Evolutionary conservation across 2,797 vertebrate genomes (phyloP).

Genomic region (Hippocampus kuda): DNA sequence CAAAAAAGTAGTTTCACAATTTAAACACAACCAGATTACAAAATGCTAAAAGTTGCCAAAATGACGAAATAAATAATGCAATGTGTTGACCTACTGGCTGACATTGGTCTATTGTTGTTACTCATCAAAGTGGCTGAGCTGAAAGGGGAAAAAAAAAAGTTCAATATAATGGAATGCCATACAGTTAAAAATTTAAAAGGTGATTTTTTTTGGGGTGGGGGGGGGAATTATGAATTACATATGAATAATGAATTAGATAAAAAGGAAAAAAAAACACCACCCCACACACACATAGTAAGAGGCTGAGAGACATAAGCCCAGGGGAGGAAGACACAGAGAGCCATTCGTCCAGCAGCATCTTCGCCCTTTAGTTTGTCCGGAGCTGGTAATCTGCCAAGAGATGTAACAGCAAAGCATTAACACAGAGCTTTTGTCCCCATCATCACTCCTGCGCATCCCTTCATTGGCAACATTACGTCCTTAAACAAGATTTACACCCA

Average conservation of each 20-base stretch:
- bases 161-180: background rate
- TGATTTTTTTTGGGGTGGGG: background rate
- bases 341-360: conserved; percentile 51
- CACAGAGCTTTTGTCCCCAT: conserved; percentile 28
- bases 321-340: conserved; percentile 30
- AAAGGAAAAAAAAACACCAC: conserved; percentile 1
- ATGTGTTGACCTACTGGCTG: background rate
- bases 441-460: conserved; percentile 34
- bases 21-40: background rate
- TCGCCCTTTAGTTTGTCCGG: conserved; percentile 76
- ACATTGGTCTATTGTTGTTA: background rate
- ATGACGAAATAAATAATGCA: background rate
- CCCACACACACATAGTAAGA: conserved; percentile 15
- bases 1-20: background rate
- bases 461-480: conserved; percentile 38
- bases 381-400: conserved; percentile 85
- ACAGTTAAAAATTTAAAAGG: background rate
- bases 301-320: conserved; percentile 9
- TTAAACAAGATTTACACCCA: conserved; percentile 32
- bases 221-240: no score
- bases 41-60: background rate
- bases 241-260: background rate
- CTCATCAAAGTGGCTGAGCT: background rate
- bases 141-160: background rate
- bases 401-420: conserved; percentile 52